Base-by-base conservation (phyloP, 2,888 invertebrate genomes). In the Cerastis rubricosa region DNA sequence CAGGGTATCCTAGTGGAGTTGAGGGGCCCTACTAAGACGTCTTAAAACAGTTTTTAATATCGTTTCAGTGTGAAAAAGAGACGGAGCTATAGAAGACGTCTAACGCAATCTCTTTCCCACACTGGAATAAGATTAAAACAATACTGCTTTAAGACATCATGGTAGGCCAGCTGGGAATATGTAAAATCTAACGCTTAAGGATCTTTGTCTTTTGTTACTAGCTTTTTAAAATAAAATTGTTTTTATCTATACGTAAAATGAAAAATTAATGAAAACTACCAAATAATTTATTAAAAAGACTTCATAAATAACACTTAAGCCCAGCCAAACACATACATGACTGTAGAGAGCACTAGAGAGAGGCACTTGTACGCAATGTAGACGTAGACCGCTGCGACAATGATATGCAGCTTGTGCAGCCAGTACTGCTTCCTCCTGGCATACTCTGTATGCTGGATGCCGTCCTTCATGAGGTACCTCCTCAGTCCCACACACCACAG, bases 391-490 rank as follows among this genome's bases (percentile, higher is more conserved):
- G 49, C 25, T 0, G 79, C 40, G 0, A 80, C 65, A 0, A 85
- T 1, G 12, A 74, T 76, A 17, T 88, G 83, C 0, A 83, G 11
- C 25, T 81, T 83, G 1, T 80, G 82, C 0, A 88, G 59, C 81
- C 86, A 87, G 25, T 47, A 83, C 59, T 89, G 84, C 43, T 88
- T 88, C 51, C 65, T 85, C 5, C 76, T 69, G 0, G 84, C 88
- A 0, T 76, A 80, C 25, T 86, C 78, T 7, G 87, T 88, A 9
- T 81, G 69, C 11, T 74, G 76, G 9, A 89, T 80, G 0, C 86
- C 86, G 2, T 89, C 89, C 54, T 89, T 89, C 19, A 89, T 78
- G 0, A 89, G 78, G 9, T 89, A 89, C 25, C 84, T 86, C 9
- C 89, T 59, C 0, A 89, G 22, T 0, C 89, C 89, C 0, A 89